phyloP scores from a whole-genome alignment of 2,888 invertebrate species.

The Artemia sinica region DNA sequence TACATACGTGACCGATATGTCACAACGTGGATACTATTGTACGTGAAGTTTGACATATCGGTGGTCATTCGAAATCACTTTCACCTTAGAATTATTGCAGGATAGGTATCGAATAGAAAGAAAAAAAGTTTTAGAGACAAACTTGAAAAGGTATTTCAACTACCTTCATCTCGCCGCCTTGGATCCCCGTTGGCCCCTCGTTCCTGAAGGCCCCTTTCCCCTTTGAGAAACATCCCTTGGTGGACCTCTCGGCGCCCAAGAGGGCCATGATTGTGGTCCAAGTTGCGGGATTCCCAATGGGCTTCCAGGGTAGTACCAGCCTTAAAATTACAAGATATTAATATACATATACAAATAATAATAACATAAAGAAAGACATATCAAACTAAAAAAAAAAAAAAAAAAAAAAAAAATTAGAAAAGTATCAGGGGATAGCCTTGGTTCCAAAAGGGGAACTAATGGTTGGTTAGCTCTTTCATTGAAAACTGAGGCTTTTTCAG shows the following conservation, averaged over 20 bases:
- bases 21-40: too few relatives aligned
- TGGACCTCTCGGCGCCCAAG: slow-evolving; percentile 1
- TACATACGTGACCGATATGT: too few relatives aligned
- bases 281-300: neutral
- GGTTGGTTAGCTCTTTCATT: neutral
- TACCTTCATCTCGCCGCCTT: slow-evolving; percentile 14
- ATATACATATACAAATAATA: neutral
- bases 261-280: slow-evolving; percentile 5
- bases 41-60: too few relatives aligned
- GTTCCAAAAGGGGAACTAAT: neutral
- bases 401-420: too few relatives aligned
- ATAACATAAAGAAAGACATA: too few relatives aligned
- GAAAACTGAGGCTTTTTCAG: neutral
- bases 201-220: slow-evolving; percentile 3
- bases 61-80: too few relatives aligned
- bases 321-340: neutral
- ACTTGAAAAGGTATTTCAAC: too few relatives aligned
- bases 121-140: too few relatives aligned
- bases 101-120: too few relatives aligned
- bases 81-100: too few relatives aligned
- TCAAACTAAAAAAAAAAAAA: too few relatives aligned
- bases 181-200: slow-evolving; percentile 12
- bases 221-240: neutral
- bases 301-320: slow-evolving; percentile 1
- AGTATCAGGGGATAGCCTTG: neutral